Evolutionary conservation across 1,140 invertebrate species (phyloP), one percentile per base, ranked within the genome.

Genomic region (Danaus melanippus): DNA sequence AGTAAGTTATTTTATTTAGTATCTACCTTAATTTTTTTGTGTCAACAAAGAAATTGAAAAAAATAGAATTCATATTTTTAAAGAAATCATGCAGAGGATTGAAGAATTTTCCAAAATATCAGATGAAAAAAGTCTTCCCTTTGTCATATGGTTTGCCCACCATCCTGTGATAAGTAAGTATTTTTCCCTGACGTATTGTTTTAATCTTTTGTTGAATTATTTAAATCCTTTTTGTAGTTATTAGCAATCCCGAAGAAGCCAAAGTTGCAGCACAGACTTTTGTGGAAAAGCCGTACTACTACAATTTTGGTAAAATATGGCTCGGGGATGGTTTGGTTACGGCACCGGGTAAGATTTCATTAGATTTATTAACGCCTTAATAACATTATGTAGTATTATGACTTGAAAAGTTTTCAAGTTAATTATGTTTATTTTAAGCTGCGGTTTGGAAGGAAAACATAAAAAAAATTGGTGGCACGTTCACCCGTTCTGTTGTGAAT

Each of bases 281-380:
- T 12, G 44, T 75, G 0, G 74, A 77, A 9, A 82, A 82, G 21
- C 69, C 79, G 0, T 76, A 70, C 48, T 65, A 60, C 40, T 79
- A 79, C 53, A 60, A 54, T 17, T 75, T 79, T 43, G 67, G 51
- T 0, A 55, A 53, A 7, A 12, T 58, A 1, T 79, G 74, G 75
- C 65, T 82, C 17, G 74, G 79, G 0, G 47, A 78, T 51, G 79
- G 76, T n/a, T 56, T 82, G 1, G 55, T 77, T 0, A 74, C 67
- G 1, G 74, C 69, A 10, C 68, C 69, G 9, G 69, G 75, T 81
- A 56, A 69, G 55, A 51, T 15, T 45, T 10, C 32, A 42, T 17
- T 41, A 44, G 10, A 43, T 15, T 32, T 53, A 39, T 54, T 12
- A 52, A 10, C 10, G n/a, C 15, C 40, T 46, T 9, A 41, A 46